Percentiles rank a stretch among this genome's conserved stretches.
Evolutionary conservation across 2,797 vertebrate genomes (phyloP).

Genomic region (Ibycter americanus): DNA sequence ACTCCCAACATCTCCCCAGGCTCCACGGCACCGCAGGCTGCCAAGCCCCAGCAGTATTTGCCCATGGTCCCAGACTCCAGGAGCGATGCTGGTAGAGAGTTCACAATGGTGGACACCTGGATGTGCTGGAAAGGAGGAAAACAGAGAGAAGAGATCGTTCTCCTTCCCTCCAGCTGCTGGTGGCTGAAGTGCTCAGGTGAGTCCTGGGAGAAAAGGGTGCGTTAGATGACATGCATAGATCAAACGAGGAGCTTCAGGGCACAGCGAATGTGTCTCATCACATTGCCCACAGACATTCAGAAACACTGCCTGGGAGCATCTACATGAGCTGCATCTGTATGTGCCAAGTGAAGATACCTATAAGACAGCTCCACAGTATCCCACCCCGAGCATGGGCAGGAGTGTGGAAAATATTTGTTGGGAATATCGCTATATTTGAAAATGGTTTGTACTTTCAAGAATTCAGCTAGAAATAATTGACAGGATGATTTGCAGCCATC

Average conservation of each 20-base stretch:
- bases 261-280: not conserved
- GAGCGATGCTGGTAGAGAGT: accelerated
- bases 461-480: slow-evolving; percentile 3
- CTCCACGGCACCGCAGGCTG: not conserved
- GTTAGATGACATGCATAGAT: not conserved
- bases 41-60: not conserved
- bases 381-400: accelerated
- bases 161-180: not conserved
- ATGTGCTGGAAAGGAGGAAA: not conserved
- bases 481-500: slow-evolving; percentile 28
- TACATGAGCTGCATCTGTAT: not conserved
- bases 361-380: not conserved
- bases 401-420: not conserved
- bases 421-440: not conserved
- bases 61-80: not conserved
- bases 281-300: not conserved
- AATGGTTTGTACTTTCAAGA: not conserved
- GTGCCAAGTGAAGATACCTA: not conserved
- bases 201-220: not conserved
- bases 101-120: not conserved
- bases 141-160: not conserved
- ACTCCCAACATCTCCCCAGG: not conserved
- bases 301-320: not conserved
- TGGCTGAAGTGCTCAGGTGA: not conserved
- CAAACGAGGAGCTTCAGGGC: not conserved